A percentile compares a stretch with the other conserved stretches of the same genome.
These are phyloP conservation scores for Thomomys bottae DNA, from an alignment of 2,113 vertebrate species.

Conservation along the genomic window DNA sequence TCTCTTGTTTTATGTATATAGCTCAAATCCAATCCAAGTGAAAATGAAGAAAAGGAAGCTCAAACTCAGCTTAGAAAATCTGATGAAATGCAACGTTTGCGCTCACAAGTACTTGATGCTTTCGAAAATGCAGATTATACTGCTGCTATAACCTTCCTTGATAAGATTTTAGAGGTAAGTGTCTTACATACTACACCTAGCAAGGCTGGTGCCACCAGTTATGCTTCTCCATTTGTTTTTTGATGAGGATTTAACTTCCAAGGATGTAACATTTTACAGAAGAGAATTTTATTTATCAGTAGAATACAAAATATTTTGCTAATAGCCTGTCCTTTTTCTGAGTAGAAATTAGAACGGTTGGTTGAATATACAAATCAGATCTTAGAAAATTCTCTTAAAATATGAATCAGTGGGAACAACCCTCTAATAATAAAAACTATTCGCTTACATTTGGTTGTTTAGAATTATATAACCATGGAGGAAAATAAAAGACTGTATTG, in stretches of 20 bases:
- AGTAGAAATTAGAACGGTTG: constrained; percentile 46
- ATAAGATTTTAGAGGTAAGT: constrained; percentile 93
- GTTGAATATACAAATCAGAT: not conserved
- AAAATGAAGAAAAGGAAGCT: constrained; percentile 93
- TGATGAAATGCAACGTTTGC: constrained; percentile 93
- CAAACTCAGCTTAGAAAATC: constrained; percentile 91
- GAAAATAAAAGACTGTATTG: not conserved
- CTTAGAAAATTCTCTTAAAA: constrained; percentile 29
- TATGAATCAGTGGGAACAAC: not conserved
- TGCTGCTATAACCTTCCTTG: constrained; percentile 88
- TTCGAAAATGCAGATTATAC: constrained; percentile 88
- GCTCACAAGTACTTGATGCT: constrained; percentile 86
- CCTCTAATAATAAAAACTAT: constrained; percentile 7
- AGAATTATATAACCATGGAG: constrained; percentile 1
- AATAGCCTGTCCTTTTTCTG: constrained; percentile 31
- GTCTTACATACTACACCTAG: not conserved
- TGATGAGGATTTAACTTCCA: constrained; percentile 42
- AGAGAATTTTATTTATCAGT: constrained; percentile 38
- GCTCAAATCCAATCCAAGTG: constrained; percentile 94
- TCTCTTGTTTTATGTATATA: constrained; percentile 79
- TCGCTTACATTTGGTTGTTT: constrained; percentile 33
- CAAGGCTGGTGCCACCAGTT: not conserved
- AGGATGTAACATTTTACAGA: constrained; percentile 38
- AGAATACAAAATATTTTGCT: constrained; percentile 37
- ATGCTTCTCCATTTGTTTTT: not conserved